Base-by-base conservation (phyloP, 2,113 vertebrate genomes). In the Perccottus glenii region DNA sequence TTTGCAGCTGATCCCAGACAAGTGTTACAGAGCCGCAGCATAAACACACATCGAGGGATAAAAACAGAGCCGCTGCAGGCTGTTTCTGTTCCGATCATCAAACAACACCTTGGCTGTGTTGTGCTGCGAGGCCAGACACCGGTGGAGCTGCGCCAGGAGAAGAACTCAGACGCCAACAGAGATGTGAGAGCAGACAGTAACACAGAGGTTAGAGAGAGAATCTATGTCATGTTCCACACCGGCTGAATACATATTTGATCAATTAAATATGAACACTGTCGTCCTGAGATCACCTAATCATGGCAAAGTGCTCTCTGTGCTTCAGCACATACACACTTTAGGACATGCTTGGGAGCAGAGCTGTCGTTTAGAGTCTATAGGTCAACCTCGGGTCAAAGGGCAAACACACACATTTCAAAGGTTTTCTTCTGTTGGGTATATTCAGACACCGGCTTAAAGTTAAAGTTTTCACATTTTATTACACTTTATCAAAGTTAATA, bases 241-340 rank as follows among this genome's bases (percentile, higher is more conserved):
- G 68, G 53, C 64, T 44, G 60, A 60, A 84, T 89, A 64, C 85
- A 90, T 90, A 86, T 88, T 89, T 90, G 48, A 91, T 88, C 71
- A 64, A 88, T 90, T 78, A 92, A 91, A 88, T 78, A 88, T 91
- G 81, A 70, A 92, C 77, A 64, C 11, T 16, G 79, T 85, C 81
- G 82, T 85, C 87, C 88, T 87, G 82, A 88, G 85, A 83, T 85
- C 82, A 77, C 75, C 80, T 85, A 90, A 89, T 83, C 75, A 88
- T 43, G 44, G 81, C 83, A 87, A 89, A 89, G 87, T 87, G 81
- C 80, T 83, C 63, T 77, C 70, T 60, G n/a, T 63, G 76, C 73
- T 75, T 64, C 66, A 66, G 60, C 66, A 62, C 67, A 40, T 60
- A 53, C 80, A 70, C 60, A 65, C 80, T 80, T 81, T 72, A 69